phyloP scores from a whole-genome alignment of 2,113 vertebrate species.

The Mus musculus region DNA sequence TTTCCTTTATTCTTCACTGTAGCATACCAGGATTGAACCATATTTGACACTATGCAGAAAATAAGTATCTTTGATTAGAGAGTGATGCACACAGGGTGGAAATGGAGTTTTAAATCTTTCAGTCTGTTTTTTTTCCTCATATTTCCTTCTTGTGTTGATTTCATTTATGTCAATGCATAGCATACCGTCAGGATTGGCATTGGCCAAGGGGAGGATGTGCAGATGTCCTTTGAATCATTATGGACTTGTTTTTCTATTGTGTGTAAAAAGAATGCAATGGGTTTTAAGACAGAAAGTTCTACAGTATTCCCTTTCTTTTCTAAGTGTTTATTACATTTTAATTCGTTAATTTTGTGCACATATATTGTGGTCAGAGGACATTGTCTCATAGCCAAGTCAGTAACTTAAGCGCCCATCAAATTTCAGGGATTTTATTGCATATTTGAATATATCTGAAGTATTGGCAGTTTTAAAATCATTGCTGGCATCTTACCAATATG shows the following conservation, averaged over 20 bases:
- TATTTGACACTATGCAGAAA: neutral
- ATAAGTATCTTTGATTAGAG: neutral
- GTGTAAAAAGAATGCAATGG: neutral
- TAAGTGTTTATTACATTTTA: neutral
- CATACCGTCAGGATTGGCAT: neutral
- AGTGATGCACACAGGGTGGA: neutral
- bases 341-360: neutral
- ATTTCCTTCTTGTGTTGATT: neutral
- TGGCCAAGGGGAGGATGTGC: neutral
- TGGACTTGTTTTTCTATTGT: neutral
- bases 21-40: neutral
- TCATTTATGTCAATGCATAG: neutral
- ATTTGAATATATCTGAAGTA: constrained; percentile 17
- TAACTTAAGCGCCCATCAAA: neutral
- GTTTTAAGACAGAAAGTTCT: neutral
- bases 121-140: neutral
- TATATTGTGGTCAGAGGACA: neutral
- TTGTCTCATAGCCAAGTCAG: neutral
- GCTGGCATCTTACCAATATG: neutral
- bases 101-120: neutral
- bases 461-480: neutral
- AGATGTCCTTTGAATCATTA: neutral
- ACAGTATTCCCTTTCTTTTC: neutral
- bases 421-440: neutral
- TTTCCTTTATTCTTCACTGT: neutral